Evolutionary conservation across 1,140 invertebrate species (phyloP), one percentile per base, ranked within the genome.

Genomic region (Calycopis cecrops): DNA sequence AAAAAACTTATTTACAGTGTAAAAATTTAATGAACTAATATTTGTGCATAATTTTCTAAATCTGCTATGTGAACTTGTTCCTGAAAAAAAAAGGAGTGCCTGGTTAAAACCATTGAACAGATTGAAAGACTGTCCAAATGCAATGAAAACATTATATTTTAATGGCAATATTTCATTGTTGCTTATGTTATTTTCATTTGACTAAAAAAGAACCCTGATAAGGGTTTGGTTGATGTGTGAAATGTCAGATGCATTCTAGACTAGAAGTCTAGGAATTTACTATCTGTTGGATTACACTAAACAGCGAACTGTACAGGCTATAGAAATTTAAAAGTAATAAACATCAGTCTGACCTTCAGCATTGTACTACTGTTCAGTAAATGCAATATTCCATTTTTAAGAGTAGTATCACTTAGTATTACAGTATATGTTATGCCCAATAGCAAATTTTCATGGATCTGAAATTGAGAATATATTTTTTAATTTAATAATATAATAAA

Each of bases 341-440:
- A 28, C 21, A 28, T 28, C 21, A 28, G 21, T 28, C 21, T 3
- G 6, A 88, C 85, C 74, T 70, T 76, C 18, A 95, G 80, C 55
- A 92, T 93, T 4, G 94, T 96, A 67, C 93, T 93, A 62, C 94
- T 89, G 71, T 89, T 94, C 35, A 92, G 87, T 57, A 97, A 76
- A 62, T 89, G 81, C 56, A 93, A 79, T 57, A 96, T 90, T n/a
- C 95, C 95, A 85, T 90, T 91, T 63, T 90, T 89, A 3, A 96
- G 81, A 52, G 92, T 93, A 35, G 83, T 86, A 52, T 91, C 89
- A 74, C 91, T 89, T 10, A 95, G 73, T 4, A 92, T 82, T 37
- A 94, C 79, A 55, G 91, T 90, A 66, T 93, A 95, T n/a, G 93
- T 91, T 8, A 95, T 83, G 6, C 91, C 91, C 54, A 91, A 69